These are phyloP conservation scores for Astyanax mexicanus DNA, from an alignment of 2,797 vertebrate species.

Conservation along the genomic window DNA sequence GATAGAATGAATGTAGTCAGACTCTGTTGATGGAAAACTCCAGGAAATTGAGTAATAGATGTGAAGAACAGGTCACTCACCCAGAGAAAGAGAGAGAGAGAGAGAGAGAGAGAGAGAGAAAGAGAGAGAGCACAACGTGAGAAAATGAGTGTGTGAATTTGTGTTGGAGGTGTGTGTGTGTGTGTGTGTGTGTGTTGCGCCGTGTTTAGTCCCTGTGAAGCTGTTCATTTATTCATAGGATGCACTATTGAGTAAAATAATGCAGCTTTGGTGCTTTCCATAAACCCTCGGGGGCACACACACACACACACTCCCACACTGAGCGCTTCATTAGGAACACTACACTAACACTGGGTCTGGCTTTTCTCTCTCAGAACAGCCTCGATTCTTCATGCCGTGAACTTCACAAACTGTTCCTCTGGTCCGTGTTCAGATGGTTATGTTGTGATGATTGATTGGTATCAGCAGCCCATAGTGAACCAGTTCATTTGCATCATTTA, in stretches of 20 bases:
- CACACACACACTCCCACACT: neutral
- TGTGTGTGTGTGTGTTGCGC: conserved; percentile 37
- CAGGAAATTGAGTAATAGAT: neutral
- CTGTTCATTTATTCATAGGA: conserved; percentile 39
- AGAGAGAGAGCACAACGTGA: neutral
- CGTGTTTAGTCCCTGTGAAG: conserved; percentile 6
- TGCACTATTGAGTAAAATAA: conserved; percentile 13
- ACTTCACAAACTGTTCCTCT: too few relatives aligned
- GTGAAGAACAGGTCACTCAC: neutral
- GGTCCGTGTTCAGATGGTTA: too few relatives aligned
- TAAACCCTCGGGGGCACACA: neutral
- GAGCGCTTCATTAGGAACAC: too few relatives aligned
- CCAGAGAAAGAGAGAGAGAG: neutral
- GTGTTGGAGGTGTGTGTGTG: conserved; percentile 24
- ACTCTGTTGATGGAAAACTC: neutral
- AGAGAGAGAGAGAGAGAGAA: neutral
- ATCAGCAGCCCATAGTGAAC: too few relatives aligned
- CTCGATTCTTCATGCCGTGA: too few relatives aligned
- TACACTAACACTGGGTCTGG: too few relatives aligned
- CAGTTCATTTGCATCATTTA: too few relatives aligned
- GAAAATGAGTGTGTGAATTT: neutral
- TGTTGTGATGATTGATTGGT: too few relatives aligned
- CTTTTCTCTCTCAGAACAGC: too few relatives aligned
- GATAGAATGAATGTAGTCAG: neutral
- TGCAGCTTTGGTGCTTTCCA: neutral